Conservation (phyloP, 2,113 vertebrate genomes). For the Rhea americana region DNA sequence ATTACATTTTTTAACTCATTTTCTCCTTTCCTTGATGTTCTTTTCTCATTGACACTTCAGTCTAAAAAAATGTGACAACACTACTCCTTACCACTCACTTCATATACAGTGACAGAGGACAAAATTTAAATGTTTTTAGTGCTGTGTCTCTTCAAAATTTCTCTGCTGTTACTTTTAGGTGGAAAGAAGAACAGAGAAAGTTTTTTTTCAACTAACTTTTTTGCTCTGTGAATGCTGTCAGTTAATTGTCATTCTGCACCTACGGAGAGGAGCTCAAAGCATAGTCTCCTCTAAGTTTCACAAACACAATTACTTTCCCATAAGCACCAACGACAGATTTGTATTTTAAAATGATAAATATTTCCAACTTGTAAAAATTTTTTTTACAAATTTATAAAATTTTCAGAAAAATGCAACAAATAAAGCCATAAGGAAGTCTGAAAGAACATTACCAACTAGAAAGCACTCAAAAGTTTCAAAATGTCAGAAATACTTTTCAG, state of each 20-base stretch:
- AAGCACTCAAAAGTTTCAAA: neutral
- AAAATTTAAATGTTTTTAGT: neutral
- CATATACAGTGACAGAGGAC: neutral
- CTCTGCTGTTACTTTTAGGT: neutral
- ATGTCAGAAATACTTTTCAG: neutral
- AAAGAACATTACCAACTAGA: neutral
- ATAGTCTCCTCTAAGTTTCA: neutral
- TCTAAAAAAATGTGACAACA: neutral
- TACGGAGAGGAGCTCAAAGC: neutral
- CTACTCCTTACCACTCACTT: neutral
- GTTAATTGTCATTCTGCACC: neutral
- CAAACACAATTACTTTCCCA: neutral
- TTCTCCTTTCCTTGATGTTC: neutral
- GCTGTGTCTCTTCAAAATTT: neutral
- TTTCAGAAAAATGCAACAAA: neutral
- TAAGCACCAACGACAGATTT: neutral
- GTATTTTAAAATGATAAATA: neutral
- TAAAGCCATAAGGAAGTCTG: neutral
- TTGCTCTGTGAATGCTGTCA: neutral
- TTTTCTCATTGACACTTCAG: neutral
- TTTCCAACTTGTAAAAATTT: neutral
- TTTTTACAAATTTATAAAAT: neutral
- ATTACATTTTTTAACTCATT: neutral
- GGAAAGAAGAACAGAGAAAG: neutral
- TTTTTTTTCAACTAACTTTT: neutral